Evolutionary conservation across 2,113 vertebrate species (phyloP).

Genomic region (Bos taurus): ARS-UCD2.0 NC_037336.1:26088001-26088500

Average conservation of each 20-base stretch:
- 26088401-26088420: neutral
- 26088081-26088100: neutral
- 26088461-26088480: neutral
- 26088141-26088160: neutral
- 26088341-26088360: neutral
- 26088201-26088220: neutral
- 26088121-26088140: neutral
- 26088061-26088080: neutral
- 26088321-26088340: neutral
- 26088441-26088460: neutral
- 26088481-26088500: neutral
- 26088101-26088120: neutral
- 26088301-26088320: neutral
- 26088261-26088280: neutral
- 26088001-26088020: neutral
- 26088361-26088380: neutral
- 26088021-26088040: neutral
- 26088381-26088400: neutral
- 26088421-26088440: neutral
- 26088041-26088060: neutral
- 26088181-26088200: neutral
- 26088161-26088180: neutral
- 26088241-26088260: neutral
- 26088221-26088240: neutral
- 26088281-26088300: neutral